phyloP scores from a whole-genome alignment of 2,888 invertebrate genomes.

The Acanthopleura granulata region DNA sequence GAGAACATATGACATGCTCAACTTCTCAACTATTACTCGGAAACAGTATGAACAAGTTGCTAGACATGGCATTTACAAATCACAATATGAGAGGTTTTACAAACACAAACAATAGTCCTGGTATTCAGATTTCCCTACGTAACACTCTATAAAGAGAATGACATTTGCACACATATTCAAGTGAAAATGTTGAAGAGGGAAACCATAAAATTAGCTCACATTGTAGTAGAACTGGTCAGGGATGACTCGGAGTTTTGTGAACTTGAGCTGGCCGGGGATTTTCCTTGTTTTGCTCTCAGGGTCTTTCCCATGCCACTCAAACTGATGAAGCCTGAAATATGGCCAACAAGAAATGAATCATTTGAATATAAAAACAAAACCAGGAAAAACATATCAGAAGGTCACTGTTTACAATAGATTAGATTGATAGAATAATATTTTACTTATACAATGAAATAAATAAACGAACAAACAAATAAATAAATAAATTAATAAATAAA shows the following conservation, averaged over 20 bases:
- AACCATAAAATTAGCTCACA: slow-evolving; percentile 43
- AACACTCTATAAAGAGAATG: neutral
- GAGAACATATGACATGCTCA: too few species aligned
- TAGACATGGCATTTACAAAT: too few species aligned
- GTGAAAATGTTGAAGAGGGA: neutral
- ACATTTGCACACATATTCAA: neutral
- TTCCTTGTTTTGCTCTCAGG: slow-evolving; percentile 57
- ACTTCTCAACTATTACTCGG: too few species aligned
- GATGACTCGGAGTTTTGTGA: slow-evolving; percentile 60
- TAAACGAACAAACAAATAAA: neutral
- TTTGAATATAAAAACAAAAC: too few species aligned
- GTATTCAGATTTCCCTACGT: too few species aligned
- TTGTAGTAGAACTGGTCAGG: slow-evolving; percentile 68
- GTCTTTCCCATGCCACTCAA: slow-evolving; percentile 66
- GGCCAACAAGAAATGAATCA: too few species aligned
- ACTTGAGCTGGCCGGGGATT: slow-evolving; percentile 45
- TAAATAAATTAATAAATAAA: too few species aligned
- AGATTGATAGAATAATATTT: neutral
- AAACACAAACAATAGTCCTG: too few species aligned
- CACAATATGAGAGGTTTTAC: too few species aligned
- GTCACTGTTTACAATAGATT: too few species aligned
- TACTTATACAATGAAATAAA: neutral
- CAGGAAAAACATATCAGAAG: too few species aligned
- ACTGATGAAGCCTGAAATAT: slow-evolving; percentile 61
- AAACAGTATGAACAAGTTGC: too few species aligned